Conservation (phyloP, 2,797 vertebrate genomes). For the Poecilia wingei region DNA sequence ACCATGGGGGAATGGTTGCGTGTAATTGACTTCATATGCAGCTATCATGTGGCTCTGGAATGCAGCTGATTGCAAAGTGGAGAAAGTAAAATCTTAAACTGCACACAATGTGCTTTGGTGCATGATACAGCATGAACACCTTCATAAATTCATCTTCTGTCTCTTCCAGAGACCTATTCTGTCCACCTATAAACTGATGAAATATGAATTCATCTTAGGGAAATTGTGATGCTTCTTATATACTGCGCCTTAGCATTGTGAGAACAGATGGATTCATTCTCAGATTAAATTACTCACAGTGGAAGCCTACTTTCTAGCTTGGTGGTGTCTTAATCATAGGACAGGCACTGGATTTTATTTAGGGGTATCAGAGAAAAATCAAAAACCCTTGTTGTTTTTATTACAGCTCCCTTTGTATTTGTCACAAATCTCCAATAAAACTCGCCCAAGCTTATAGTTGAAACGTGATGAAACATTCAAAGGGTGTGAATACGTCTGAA, state of each 20-base stretch:
- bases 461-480: background rate
- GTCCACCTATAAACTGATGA: conserved; percentile 3
- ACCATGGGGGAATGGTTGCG: conserved; percentile 56
- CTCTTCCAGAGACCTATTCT: conserved; percentile 21
- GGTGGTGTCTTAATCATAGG: background rate
- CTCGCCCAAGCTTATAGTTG: background rate
- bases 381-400: background rate
- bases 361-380: background rate
- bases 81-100: conserved; percentile 57
- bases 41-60: conserved; percentile 58
- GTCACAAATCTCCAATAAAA: background rate
- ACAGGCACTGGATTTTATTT: background rate
- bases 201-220: background rate
- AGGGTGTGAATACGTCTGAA: background rate
- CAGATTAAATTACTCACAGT: background rate
- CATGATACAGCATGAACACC: conserved; percentile 35
- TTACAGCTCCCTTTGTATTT: background rate
- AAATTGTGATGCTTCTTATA: background rate
- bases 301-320: background rate
- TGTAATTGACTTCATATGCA: conserved; percentile 74
- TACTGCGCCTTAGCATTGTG: background rate
- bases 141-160: conserved; percentile 20
- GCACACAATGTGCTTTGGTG: conserved; percentile 21
- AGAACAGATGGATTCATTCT: background rate
- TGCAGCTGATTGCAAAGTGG: conserved; percentile 64